A percentile compares a stretch with the other conserved stretches of the same genome.
Evolutionary conservation across 2,888 invertebrate species (phyloP).

Genomic region (Hirtodrosophila cameraria): DNA sequence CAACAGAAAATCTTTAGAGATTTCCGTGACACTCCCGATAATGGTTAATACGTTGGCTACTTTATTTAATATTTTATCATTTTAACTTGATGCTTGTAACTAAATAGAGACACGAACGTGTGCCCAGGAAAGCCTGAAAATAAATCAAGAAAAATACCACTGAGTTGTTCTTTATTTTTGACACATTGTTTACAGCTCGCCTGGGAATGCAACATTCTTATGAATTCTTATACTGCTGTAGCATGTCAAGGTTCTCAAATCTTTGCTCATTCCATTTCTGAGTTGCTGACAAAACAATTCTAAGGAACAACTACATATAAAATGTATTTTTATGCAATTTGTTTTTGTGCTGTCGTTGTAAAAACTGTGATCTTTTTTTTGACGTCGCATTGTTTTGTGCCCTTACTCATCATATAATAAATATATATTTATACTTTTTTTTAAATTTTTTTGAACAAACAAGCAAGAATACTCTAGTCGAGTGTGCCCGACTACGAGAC

Average conservation of each 20-base stretch:
- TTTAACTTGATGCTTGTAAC: too few relatives aligned
- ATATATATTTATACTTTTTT: constrained; percentile 13
- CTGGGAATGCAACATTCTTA: constrained; percentile 15
- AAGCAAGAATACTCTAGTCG: too few relatives aligned
- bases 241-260: constrained; percentile 50
- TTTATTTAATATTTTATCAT: too few relatives aligned
- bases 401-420: too few relatives aligned
- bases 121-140: too few relatives aligned
- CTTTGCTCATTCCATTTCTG: neutral
- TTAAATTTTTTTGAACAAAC: constrained; percentile 39
- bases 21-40: too few relatives aligned
- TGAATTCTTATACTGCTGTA: constrained; percentile 12
- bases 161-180: constrained; percentile 10
- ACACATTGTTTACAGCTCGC: constrained; percentile 17
- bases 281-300: constrained; percentile 55
- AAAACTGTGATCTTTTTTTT: constrained; percentile 47
- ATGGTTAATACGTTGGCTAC: too few relatives aligned
- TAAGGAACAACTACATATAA: constrained; percentile 29
- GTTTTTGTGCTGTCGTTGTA: constrained; percentile 45
- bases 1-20: too few relatives aligned
- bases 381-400: constrained; percentile 47
- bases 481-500: too few relatives aligned
- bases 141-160: neutral
- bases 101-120: too few relatives aligned
- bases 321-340: constrained; percentile 56